These are phyloP conservation scores for Panzeria rudis DNA, from an alignment of 2,888 invertebrate species.

Conservation along the genomic window DNA sequence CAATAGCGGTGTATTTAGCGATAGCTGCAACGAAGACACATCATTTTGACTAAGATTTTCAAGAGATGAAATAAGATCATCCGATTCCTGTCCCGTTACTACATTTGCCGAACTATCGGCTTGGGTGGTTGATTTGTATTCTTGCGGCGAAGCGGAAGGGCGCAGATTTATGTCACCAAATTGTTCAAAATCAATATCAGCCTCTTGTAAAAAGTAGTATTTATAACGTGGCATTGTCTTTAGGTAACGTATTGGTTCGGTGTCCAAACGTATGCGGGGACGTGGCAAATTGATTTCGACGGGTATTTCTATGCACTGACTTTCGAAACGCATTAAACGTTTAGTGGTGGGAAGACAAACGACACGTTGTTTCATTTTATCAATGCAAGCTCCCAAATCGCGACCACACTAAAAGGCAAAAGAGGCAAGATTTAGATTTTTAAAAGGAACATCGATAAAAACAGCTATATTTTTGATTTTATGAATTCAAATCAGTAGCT, in stretches of 20 bases:
- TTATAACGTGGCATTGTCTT: constrained; percentile 83
- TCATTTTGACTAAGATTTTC: constrained; percentile 82
- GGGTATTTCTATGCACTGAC: constrained; percentile 83
- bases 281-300: constrained; percentile 82
- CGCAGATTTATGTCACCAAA: constrained; percentile 74
- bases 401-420: constrained; percentile 79
- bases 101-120: constrained; percentile 75
- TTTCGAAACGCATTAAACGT: constrained; percentile 83
- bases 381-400: constrained; percentile 80
- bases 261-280: constrained; percentile 81
- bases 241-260: constrained; percentile 82
- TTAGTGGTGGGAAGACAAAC: constrained; percentile 83
- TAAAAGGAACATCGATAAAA: not conserved
- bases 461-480: too few species aligned
- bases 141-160: constrained; percentile 74
- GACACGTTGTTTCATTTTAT: constrained; percentile 82
- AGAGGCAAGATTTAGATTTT: not conserved
- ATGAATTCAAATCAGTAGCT: not conserved
- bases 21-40: constrained; percentile 77
- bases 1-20: constrained; percentile 75
- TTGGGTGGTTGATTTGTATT: constrained; percentile 76
- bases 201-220: constrained; percentile 80
- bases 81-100: constrained; percentile 81
- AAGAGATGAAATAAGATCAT: constrained; percentile 82
- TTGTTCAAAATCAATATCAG: constrained; percentile 78